Evolutionary conservation across 2,888 invertebrate species (phyloP).

Genomic region (Diachrysia chrysitis): DNA sequence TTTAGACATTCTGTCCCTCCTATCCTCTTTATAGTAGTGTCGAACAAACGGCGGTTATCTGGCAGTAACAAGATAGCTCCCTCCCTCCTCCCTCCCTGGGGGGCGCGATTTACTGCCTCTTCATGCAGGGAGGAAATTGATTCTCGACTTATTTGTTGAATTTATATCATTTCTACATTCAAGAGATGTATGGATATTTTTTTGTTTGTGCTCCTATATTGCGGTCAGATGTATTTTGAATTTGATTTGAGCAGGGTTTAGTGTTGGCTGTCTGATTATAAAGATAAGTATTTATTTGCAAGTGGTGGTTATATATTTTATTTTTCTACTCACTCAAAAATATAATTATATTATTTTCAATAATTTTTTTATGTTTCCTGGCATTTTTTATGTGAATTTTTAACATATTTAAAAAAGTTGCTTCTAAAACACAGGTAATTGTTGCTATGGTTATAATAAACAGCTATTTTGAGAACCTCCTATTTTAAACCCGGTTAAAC

Average conservation of each 20-base stretch:
- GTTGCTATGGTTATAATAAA: no score
- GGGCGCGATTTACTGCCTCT: conserved; percentile 61
- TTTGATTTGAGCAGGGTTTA: not conserved
- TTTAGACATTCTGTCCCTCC: conserved; percentile 68
- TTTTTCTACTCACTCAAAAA: no score
- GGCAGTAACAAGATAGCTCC: conserved; percentile 56
- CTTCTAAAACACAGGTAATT: no score
- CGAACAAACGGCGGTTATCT: conserved; percentile 72
- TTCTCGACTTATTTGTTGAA: conserved; percentile 68
- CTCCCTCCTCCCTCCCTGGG: conserved; percentile 23
- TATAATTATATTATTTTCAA: no score
- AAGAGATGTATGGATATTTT: conserved; percentile 21
- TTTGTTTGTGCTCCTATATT: conserved; percentile 22
- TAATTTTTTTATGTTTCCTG: no score
- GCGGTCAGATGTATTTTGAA: not conserved
- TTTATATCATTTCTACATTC: conserved; percentile 50
- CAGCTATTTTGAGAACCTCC: no score
- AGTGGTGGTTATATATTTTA: not conserved
- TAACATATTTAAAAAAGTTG: no score
- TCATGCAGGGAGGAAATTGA: conserved; percentile 67
- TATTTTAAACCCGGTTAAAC: not conserved
- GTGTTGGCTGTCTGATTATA: not conserved
- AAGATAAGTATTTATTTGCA: not conserved
- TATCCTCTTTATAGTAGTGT: conserved; percentile 66
- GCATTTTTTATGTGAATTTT: no score